These are phyloP conservation scores for Argya squamiceps DNA, from an alignment of 2,797 vertebrate genomes.

Conservation along the genomic window DNA sequence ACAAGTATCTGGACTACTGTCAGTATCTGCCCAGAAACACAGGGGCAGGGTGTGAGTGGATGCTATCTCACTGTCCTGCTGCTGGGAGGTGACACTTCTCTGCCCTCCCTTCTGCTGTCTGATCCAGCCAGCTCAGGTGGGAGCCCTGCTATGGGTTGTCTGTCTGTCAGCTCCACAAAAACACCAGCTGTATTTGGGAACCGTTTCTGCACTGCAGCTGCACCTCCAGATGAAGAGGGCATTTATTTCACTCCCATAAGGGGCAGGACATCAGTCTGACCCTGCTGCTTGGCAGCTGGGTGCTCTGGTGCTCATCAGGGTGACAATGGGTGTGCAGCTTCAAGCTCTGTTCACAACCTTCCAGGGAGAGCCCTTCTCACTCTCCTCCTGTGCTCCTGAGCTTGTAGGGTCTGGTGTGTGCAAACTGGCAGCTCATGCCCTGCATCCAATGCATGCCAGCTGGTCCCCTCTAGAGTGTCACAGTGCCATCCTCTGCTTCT, in stretches of 20 bases:
- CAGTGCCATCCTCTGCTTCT: no score
- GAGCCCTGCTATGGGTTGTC: neutral
- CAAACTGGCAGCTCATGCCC: fast-evolving
- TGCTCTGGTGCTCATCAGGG: neutral
- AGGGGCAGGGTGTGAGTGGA: neutral
- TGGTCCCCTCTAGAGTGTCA: fast-evolving
- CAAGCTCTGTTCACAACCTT: neutral
- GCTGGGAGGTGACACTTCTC: neutral
- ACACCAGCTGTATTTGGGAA: neutral
- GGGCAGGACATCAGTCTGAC: fast-evolving
- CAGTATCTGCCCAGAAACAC: neutral
- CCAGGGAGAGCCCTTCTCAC: neutral
- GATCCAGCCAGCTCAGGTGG: no score
- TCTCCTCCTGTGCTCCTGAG: neutral
- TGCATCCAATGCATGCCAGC: fast-evolving
- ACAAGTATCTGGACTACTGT: fast-evolving
- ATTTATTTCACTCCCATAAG: neutral
- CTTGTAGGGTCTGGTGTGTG: neutral
- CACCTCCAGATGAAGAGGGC: no score
- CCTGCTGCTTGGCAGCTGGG: neutral
- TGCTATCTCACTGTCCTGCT: fast-evolving
- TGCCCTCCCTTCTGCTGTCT: neutral
- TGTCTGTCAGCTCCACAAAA: neutral
- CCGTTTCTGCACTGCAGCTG: neutral
- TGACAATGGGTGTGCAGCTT: neutral